Percentiles rank a stretch among this genome's conserved stretches.
phyloP scores from a whole-genome alignment of 2,797 vertebrate genomes.

The Pempheris klunzingeri region DNA sequence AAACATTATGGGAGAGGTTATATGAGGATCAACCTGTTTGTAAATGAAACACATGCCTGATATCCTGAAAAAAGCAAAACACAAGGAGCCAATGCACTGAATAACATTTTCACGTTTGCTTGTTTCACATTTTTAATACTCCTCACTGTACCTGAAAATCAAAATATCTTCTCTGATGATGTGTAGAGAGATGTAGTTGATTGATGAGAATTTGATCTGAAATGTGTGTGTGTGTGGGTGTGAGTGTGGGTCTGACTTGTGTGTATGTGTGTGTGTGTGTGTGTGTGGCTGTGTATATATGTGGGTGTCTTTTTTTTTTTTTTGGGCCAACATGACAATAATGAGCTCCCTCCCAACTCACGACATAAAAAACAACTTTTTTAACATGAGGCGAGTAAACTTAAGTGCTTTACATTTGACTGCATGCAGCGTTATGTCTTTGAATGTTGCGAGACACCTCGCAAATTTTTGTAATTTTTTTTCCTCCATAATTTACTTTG shows the following conservation, averaged over 20 bases:
- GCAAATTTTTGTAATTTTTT: constrained; percentile 77
- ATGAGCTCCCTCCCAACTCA: constrained; percentile 84
- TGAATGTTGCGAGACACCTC: constrained; percentile 83
- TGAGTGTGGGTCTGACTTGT: background rate
- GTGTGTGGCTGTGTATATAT: constrained; percentile 25
- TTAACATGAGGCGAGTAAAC: constrained; percentile 84
- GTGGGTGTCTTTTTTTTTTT: constrained; percentile 44
- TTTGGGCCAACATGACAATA: constrained; percentile 84
- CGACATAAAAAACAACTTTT: constrained; percentile 64
- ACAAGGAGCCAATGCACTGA: constrained; percentile 83
- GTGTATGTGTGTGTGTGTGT: background rate
- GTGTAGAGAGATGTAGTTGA: constrained; percentile 65
- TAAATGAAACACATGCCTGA: constrained; percentile 68
- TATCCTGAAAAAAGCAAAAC: constrained; percentile 62
- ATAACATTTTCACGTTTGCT: constrained; percentile 85
- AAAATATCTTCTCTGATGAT: constrained; percentile 69
- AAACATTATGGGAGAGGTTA: constrained; percentile 68
- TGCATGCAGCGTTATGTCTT: constrained; percentile 86
- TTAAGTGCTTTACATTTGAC: constrained; percentile 85
- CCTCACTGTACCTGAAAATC: constrained; percentile 76
- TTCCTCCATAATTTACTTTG: constrained; percentile 87
- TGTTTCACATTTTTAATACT: constrained; percentile 82
- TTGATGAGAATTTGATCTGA: constrained; percentile 71
- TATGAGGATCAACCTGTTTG: constrained; percentile 77
- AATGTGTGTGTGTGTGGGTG: constrained; percentile 53